These are phyloP conservation scores for Mungos mungo DNA, from an alignment of 2,113 vertebrate species.

Conservation along the genomic window DNA sequence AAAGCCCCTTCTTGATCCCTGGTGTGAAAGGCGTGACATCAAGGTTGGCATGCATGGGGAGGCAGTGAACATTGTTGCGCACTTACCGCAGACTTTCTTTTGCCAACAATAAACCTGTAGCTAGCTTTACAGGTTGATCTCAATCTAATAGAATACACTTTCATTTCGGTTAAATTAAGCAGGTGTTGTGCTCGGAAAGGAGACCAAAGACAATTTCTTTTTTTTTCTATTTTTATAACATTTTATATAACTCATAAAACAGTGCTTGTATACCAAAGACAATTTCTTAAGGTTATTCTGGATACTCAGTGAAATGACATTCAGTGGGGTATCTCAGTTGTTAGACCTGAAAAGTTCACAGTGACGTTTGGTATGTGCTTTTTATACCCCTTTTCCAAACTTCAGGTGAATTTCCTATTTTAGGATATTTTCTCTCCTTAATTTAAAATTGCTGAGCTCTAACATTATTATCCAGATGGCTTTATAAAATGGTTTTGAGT, in stretches of 20 bases:
- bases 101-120: background rate
- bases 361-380: background rate
- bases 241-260: too few species aligned
- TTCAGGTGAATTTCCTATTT: conserved; percentile 3
- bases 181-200: background rate
- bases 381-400: background rate
- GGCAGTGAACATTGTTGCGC: background rate
- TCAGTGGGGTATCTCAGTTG: background rate
- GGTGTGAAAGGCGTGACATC: rapidly evolving
- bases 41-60: background rate
- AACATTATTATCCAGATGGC: background rate
- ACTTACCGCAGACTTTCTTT: background rate
- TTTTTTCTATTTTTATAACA: too few species aligned
- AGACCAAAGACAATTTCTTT: background rate
- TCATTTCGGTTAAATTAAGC: conserved; percentile 10
- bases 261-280: too few species aligned
- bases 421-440: background rate
- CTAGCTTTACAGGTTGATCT: background rate
- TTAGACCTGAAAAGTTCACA: background rate
- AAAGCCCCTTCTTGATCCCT: too few species aligned
- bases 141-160: background rate
- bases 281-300: background rate
- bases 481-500: conserved; percentile 18
- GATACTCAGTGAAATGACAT: background rate
- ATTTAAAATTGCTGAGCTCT: background rate